Evolutionary conservation across 2,113 vertebrate genomes (phyloP), one percentile per base, ranked within the genome.

Genomic region (Hyla sarda): DNA sequence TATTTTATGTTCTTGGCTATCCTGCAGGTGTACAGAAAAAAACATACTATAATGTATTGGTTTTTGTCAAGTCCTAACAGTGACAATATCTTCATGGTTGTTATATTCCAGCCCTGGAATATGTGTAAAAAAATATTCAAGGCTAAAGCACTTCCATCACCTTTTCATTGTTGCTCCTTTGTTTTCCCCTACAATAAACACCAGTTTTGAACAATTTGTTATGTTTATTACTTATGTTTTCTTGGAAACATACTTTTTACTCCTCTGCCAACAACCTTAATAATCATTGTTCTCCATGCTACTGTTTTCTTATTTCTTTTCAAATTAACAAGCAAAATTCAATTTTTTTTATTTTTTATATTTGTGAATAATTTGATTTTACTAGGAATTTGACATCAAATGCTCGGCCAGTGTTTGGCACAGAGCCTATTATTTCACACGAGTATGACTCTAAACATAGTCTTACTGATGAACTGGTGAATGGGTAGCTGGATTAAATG

Each of bases 1-100:
- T 95, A 98, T 98, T 93, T 97, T 97, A 93, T 97, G 96, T 88
- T 97, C 96, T 90, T 95, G 92, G 86, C 94, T 90, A 87, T 97
- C 97, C 97, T 98, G 91, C n/a, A 78, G 60, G 67, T 58, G 5
- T 23, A 14, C 30, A 79, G 37, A 71, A n/a, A 79, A 71, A 78
- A 41, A 41, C 41, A 41, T 41, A 41, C 41, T 41, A 41, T 41
- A 2, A 19, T 37, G 9, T 8, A 17, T 10, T 67, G 28, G 7
- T 19, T 34, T 69, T 21, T 3, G 23, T 69, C n/a, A 23, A 23
- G 8, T 21, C 8, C 11, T 67, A 32, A 3, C 62, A 69, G 17
- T 37, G 25, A 69, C 16, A 69, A 2, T 37, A 10, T 65, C 60
- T 30, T 2, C 32, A 34, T 9, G 6, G 6, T 34, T 69, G 17